Base-by-base conservation (phyloP, 2,888 invertebrate species). In the Pandemis cinnamomeana region DNA sequence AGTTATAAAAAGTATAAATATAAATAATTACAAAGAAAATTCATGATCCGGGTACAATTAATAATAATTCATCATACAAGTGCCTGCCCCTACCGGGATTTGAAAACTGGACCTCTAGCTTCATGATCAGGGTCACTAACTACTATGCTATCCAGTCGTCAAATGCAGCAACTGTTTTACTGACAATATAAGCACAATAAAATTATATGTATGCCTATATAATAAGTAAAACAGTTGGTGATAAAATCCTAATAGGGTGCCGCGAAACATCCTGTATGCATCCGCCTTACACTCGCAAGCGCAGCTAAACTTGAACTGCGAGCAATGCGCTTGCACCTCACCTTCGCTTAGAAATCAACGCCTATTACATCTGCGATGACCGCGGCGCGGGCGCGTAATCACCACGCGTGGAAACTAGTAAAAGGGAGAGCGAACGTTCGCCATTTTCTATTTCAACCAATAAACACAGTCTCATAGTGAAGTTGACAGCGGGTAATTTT, bases 301-400 rank as follows among this genome's bases (percentile, higher is more conserved):
- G 87, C 87, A 83, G 86, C 90, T 92, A 91, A 92, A 93, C 92
- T 92, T 92, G 92, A 92, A 92, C 92, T 90, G 88, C 86, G 84
- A 85, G 89, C 88, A 86, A 87, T 86, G 87, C 86, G 83, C 88
- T 86, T 89, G 86, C 90, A 89, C 89, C 91, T 91, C 91, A 92
- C 92, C 92, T 93, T 92, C 92, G 89, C 90, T 90, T 93, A 93
- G 93, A 93, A 93, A 93, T 92, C 92, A 90, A 90, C 88, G 87
- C 83, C 86, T 88, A 88, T 89, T 91, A 89, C 89, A 87, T 88
- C 86, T 87, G 85, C 85, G 86, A 84, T 72, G 63, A 77, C 77
- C 67, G 76, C 80, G 80, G 76, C 80, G 80, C 83, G 82, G 64
- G 51, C 70, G 69, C 74, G 74, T 71, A 67, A 74, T 67, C 51